Evolutionary conservation across 1,140 invertebrate genomes (phyloP).

Genomic region (Potamilus streckersoni): DNA sequence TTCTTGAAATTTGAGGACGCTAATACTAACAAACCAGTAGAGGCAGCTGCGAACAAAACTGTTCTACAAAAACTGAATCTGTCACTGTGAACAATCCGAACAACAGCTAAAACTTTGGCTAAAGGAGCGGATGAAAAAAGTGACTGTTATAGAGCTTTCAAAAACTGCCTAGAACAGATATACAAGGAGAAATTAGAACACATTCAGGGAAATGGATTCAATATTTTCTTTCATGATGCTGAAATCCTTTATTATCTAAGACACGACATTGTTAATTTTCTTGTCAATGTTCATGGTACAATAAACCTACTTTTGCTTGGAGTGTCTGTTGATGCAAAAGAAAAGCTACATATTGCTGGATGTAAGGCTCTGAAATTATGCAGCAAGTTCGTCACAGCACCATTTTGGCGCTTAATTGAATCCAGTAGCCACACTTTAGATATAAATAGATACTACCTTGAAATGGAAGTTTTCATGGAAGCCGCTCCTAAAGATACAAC

Average conservation of each 20-base stretch:
- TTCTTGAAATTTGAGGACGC: neutral
- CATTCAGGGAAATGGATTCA: neutral
- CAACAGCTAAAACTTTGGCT: conserved; percentile 1
- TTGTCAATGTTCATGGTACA: neutral
- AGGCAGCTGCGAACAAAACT: neutral
- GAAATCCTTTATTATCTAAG: neutral
- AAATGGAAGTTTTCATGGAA: neutral
- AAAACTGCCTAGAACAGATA: neutral
- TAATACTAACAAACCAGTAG: neutral
- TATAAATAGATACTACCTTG: neutral
- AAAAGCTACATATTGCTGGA: neutral
- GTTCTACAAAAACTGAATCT: conserved; percentile 5
- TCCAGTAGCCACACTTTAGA: neutral
- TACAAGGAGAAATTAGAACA: neutral
- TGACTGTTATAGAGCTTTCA: conserved; percentile 1
- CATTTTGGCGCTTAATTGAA: too few species aligned
- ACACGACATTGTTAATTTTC: neutral
- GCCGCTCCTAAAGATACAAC: neutral
- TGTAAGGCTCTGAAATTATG: neutral
- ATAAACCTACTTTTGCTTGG: neutral
- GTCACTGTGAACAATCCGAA: neutral
- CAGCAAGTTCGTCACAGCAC: too few species aligned
- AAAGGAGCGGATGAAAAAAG: conserved; percentile 6
- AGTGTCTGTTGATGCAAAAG: neutral
- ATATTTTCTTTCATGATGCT: neutral